Conservation (phyloP, 2,888 invertebrate genomes). For the Drosophila aldrichi region DNA sequence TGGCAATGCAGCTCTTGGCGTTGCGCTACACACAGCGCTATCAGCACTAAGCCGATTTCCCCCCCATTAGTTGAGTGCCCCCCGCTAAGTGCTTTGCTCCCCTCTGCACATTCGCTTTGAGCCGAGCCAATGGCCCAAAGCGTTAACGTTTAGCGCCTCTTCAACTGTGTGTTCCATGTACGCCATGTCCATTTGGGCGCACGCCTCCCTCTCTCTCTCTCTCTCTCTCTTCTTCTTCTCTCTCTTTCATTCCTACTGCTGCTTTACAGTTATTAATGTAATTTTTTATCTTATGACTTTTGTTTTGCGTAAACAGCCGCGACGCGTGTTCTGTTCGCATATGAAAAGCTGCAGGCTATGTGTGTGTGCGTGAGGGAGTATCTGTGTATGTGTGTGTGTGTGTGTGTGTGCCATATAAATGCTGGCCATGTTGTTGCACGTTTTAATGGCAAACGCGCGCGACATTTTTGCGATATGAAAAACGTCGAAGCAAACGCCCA, state of each 20-base stretch:
- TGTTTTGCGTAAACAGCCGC: constrained; percentile 69
- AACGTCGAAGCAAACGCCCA: constrained; percentile 16
- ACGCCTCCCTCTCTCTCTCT: not conserved
- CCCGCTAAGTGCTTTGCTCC: not conserved
- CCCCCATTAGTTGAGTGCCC: not conserved
- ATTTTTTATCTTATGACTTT: constrained; percentile 81
- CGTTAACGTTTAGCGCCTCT: constrained; percentile 65
- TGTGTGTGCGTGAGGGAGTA: constrained; percentile 8
- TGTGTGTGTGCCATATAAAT: constrained; percentile 43
- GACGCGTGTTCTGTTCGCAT: constrained; percentile 63
- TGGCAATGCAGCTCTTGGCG: not conserved
- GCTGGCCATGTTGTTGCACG: constrained; percentile 46
- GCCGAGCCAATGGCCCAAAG: constrained; percentile 60
- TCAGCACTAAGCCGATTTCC: constrained; percentile 2
- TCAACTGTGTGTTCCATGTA: constrained; percentile 11
- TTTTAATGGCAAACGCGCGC: constrained; percentile 75
- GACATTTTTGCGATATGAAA: constrained; percentile 61
- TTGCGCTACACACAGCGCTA: not conserved
- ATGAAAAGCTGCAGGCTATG: constrained; percentile 40
- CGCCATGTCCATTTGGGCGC: constrained; percentile 17
- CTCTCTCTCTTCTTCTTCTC: not conserved
- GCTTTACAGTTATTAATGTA: constrained; percentile 74
- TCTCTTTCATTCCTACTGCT: constrained; percentile 5
- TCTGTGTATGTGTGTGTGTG: constrained; percentile 9
- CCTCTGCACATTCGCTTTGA: not conserved